Base-by-base conservation (phyloP, 2,888 invertebrate species). In the Drosophila mercatorum region DNA sequence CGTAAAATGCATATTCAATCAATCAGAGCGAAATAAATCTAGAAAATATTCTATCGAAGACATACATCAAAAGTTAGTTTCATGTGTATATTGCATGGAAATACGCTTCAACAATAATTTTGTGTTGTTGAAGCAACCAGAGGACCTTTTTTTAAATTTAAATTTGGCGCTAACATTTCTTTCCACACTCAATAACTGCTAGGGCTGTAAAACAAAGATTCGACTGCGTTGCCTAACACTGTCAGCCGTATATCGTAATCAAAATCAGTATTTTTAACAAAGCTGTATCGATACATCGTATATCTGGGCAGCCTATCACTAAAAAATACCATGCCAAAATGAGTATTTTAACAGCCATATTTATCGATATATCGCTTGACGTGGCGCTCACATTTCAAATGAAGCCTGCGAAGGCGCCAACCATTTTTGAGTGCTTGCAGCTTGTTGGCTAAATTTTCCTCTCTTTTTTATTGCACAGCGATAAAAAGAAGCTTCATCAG, bases 11-110 rank as follows among this genome's bases (percentile, higher is more conserved):
- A 79, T 76, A 87, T 84, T 60, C 66, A 84, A 86, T 78, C 87
- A 88, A 83, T 89, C 89, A 89, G 88, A 79, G 65, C 71, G 85
- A 89, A 83, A 83, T 83, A 89, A 89, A 83, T 67, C 69, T 84
- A 83, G 76, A 87, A 81, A 84, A 76, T 89, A 83, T 81, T 81
- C 70, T 63, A 78, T 66, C 62, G 34, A 74, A 63, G 57, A 38
- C 43, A 51, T 4, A 31, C 31, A 17, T 17, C 6, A 43, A 41
- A 28, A 28, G 3, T 28, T 28, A 5, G 28, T 28, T 28, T 28
- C 22, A 22, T 22, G 22, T 22, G 22, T 1, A 22, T 22, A 22
- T 22, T 22, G 22, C 22, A 22, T 22, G 22, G 22, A 22, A 22
- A 22, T 22, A 2, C 22, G 22, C 22, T 22, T 22, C 22, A 22